Percentiles rank a stretch among this genome's conserved stretches.
These are phyloP conservation scores for Corythornis cristatus DNA, from an alignment of 2,113 vertebrate genomes.

Conservation along the genomic window DNA sequence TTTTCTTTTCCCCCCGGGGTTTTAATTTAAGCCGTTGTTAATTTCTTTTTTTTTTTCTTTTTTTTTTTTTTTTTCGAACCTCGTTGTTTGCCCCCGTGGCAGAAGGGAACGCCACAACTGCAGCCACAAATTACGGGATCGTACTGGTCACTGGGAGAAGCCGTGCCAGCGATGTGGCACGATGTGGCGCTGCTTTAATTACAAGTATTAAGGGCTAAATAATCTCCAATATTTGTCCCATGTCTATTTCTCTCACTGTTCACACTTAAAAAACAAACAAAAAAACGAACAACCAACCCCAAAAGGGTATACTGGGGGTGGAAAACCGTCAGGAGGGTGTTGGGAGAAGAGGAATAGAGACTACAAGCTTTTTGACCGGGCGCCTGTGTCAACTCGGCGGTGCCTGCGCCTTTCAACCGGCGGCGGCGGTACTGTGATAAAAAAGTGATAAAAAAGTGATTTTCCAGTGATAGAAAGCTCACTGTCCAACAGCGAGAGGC, in stretches of 20 bases:
- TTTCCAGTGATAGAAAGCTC: neutral
- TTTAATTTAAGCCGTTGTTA: too few relatives aligned
- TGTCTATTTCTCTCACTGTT: neutral
- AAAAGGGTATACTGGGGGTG: neutral
- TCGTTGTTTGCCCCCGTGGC: neutral
- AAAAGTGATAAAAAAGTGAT: too few relatives aligned
- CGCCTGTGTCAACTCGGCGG: neutral
- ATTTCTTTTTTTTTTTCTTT: neutral
- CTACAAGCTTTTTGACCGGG: neutral
- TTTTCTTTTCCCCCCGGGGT: too few relatives aligned
- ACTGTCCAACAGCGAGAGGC: neutral
- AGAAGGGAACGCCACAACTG: neutral
- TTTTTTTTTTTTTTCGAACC: neutral
- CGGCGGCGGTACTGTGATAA: neutral
- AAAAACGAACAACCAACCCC: too few relatives aligned
- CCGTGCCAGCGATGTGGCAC: neutral
- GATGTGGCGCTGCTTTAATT: constrained; percentile 11
- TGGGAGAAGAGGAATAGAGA: neutral
- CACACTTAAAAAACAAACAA: neutral
- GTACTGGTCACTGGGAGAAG: neutral
- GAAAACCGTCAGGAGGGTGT: fast-evolving
- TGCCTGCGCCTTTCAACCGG: neutral
- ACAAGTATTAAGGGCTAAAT: constrained; percentile 19
- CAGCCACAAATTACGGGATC: neutral
- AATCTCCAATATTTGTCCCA: neutral